Base-by-base conservation (phyloP, 2,797 vertebrate species). In the Lates japonicus region DNA sequence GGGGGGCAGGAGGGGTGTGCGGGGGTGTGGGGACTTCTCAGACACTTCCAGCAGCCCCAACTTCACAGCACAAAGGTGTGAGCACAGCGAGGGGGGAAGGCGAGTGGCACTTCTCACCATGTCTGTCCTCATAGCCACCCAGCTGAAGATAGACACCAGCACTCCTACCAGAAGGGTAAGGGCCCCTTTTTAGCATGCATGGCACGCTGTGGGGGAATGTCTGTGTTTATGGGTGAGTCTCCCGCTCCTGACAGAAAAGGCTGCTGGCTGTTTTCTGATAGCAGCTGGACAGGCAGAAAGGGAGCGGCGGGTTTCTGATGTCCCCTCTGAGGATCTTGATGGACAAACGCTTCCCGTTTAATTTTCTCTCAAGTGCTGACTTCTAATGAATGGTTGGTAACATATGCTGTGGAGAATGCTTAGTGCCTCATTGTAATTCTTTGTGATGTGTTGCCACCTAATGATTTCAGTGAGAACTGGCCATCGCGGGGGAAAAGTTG, bases 91-190 rank as follows among this genome's bases (percentile, higher is more conserved):
- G 78, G 77, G 57, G 71, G 51, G 69, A 81, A 85, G 69, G 76
- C 74, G 64, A 86, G 87, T 87, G 78, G 31, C 74, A 84, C 81
- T 86, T 85, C 44, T 61, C 88, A 92, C 62, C 17, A 95, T 94
- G 93, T 96, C 94, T 2, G 92, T 95, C 70, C 91, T 96, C 84
- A 94, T 97, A 78, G 94, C 92, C 73, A 94, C 95, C 80, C 95
- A 96, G 68, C 80, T 96, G 74, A 96, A 93, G 88, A 93, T 96
- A 68, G 95, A 95, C 82, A 94, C 89, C 75, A 81, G 91, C 63
- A 46, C 84, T 78, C 74, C 90, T 70, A 90, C 80, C 82, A 91
- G 59, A 41, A 90, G 89, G 80, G 94, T 96, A 95, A 96, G 94
- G 49, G 87, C n/a, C 51, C 84, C 90, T 87, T 79, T 81, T 91